phyloP scores from a whole-genome alignment of 2,888 invertebrate species.

The Tinea pellionella region DNA sequence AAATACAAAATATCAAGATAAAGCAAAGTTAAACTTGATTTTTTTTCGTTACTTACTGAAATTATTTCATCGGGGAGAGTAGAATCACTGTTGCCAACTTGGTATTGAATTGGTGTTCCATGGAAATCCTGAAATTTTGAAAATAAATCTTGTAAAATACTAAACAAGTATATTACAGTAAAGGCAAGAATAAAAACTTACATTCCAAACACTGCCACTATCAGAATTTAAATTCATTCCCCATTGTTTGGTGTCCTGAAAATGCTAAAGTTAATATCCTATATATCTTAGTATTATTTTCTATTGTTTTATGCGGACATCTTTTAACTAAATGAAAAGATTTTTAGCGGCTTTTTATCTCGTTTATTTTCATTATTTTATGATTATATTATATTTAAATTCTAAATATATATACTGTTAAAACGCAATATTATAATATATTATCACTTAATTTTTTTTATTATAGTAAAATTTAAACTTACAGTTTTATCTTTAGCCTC shows the following conservation, averaged over 20 bases:
- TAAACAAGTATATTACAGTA: too few relatives aligned
- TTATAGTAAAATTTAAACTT: too few relatives aligned
- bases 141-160: too few relatives aligned
- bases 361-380: too few relatives aligned
- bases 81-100: not conserved
- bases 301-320: not conserved
- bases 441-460: too few relatives aligned
- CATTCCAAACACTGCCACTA: not conserved
- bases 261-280: not conserved
- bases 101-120: not conserved
- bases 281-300: not conserved
- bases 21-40: not conserved
- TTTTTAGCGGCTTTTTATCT: too few relatives aligned
- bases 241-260: conserved; percentile 2
- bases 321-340: too few relatives aligned
- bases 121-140: not conserved
- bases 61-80: not conserved
- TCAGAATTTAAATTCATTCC: conserved; percentile 3
- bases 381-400: too few relatives aligned
- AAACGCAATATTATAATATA: too few relatives aligned
- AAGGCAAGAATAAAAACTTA: not conserved
- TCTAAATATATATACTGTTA: too few relatives aligned
- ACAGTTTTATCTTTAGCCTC: too few relatives aligned
- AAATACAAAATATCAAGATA: not conserved
- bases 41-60: not conserved